Evolutionary conservation across 1,140 invertebrate species (phyloP).

Genomic region (Scaptodrosophila lebanonensis): DNA sequence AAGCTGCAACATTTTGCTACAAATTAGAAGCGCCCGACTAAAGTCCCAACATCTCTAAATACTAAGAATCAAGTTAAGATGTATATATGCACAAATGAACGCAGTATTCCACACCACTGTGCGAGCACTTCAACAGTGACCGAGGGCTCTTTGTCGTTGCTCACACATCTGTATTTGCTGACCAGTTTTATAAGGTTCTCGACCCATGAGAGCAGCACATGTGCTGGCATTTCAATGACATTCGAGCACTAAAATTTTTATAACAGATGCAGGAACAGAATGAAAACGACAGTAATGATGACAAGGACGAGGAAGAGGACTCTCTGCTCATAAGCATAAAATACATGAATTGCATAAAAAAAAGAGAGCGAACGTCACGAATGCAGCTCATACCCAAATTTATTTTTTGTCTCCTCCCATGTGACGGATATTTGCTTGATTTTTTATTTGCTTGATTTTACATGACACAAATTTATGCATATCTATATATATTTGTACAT

Average conservation of each 20-base stretch:
- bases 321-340: constrained; percentile 63
- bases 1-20: no score
- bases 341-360: constrained; percentile 34
- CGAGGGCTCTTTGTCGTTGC: no score
- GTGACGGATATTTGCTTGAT: constrained; percentile 70
- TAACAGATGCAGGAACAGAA: constrained; percentile 24
- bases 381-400: constrained; percentile 20
- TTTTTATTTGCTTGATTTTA: constrained; percentile 71
- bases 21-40: no score
- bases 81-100: no score
- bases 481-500: no score
- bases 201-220: constrained; percentile 16
- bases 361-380: constrained; percentile 22
- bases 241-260: constrained; percentile 36
- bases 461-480: constrained; percentile 69
- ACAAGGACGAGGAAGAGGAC: constrained; percentile 4
- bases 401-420: constrained; percentile 14
- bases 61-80: no score
- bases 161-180: constrained; percentile 14
- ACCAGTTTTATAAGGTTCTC: no score
- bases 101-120: no score
- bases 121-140: no score
- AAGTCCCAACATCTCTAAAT: no score
- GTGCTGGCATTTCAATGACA: constrained; percentile 25
- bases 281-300: constrained; percentile 26